Conservation (phyloP, 2,113 vertebrate species). For the Neopipo cinnamomea region DNA sequence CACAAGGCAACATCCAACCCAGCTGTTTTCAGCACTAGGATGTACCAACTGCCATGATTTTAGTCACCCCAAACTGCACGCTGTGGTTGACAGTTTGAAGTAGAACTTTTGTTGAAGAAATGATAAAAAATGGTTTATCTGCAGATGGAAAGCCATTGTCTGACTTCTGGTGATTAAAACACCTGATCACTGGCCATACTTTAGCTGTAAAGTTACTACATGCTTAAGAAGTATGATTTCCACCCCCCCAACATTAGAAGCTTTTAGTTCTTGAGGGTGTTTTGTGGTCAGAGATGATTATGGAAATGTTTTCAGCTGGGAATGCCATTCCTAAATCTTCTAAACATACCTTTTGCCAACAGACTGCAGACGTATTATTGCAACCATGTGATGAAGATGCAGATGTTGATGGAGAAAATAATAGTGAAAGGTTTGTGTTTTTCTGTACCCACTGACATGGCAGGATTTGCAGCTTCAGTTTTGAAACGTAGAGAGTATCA, state of each 20-base stretch:
- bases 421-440: slow-evolving; percentile 81
- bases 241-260: background rate
- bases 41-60: background rate
- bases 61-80: background rate
- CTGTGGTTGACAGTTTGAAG: background rate
- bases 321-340: background rate
- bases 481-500: background rate
- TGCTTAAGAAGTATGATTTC: background rate
- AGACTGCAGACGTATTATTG: slow-evolving; percentile 74
- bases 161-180: background rate
- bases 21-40: background rate
- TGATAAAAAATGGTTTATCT: background rate
- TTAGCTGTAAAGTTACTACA: background rate
- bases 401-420: slow-evolving; percentile 80
- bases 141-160: background rate
- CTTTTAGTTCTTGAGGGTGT: background rate
- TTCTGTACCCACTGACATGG: background rate
- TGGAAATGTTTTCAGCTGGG: background rate
- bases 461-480: background rate
- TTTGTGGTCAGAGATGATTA: background rate
- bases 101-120: background rate
- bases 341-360: slow-evolving; percentile 24
- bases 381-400: slow-evolving; percentile 81
- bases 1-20: background rate
- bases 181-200: background rate